Percentiles rank a stretch among this genome's conserved stretches.
Evolutionary conservation across 2,113 vertebrate species (phyloP).

Genomic region (Psittacus erithacus): DNA sequence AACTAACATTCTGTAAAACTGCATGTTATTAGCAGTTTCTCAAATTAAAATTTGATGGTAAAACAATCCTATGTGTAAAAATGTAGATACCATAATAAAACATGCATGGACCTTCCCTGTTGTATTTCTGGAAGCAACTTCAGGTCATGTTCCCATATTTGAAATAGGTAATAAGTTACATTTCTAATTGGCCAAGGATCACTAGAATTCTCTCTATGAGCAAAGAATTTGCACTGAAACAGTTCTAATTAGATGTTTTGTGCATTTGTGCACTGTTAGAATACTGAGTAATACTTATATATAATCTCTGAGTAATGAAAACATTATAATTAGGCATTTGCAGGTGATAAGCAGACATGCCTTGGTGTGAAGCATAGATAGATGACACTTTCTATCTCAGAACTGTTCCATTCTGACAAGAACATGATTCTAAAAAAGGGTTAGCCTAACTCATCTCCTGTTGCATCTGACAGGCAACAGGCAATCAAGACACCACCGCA

Average conservation of each 20-base stretch:
- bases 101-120: background rate
- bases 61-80: background rate
- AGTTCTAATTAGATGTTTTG: background rate
- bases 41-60: background rate
- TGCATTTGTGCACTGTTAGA: background rate
- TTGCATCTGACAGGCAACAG: background rate
- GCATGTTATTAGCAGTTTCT: background rate
- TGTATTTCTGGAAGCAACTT: background rate
- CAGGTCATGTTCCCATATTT: background rate
- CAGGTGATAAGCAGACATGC: background rate
- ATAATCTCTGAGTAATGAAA: background rate
- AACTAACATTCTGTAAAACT: background rate
- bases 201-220: background rate
- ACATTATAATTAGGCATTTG: slow-evolving; percentile 12
- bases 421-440: background rate
- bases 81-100: background rate
- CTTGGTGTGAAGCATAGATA: background rate
- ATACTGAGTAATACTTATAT: background rate
- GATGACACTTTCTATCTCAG: background rate
- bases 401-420: background rate
- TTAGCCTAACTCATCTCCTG: background rate
- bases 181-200: background rate
- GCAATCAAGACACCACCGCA: background rate
- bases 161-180: background rate
- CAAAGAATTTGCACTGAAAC: background rate